phyloP scores from a whole-genome alignment of 2,113 vertebrate species.

The Podocnemis expansa region DNA sequence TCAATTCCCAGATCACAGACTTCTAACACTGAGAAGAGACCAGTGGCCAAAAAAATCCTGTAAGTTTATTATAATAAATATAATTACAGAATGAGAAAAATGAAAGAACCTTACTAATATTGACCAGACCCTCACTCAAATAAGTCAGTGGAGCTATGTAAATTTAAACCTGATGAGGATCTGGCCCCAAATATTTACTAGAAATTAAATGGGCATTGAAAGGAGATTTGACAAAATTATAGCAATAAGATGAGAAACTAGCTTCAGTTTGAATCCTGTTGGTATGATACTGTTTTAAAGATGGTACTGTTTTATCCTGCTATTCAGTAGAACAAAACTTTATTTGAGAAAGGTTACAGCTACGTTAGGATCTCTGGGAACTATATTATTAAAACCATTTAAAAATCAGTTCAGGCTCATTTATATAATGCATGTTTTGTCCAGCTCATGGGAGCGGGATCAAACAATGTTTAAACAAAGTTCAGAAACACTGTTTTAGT shows the following conservation, averaged over 20 bases:
- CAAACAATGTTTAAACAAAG: background rate
- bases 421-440: background rate
- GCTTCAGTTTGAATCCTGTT: background rate
- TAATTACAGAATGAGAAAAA: rapidly evolving
- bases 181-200: background rate
- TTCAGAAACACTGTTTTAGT: background rate
- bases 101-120: background rate
- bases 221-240: background rate
- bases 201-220: background rate
- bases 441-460: background rate
- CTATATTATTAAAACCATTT: background rate
- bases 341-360: background rate
- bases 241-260: background rate
- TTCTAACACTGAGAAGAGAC: background rate
- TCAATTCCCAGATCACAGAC: background rate
- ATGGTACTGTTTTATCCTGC: background rate
- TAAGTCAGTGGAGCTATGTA: background rate
- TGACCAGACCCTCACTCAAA: background rate
- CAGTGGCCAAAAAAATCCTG: background rate
- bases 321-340: background rate
- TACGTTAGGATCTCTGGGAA: background rate
- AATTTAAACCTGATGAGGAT: background rate
- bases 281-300: background rate
- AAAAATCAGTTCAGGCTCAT: background rate
- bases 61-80: background rate